phyloP scores from a whole-genome alignment of 2,113 vertebrate species.

The Diadophis punctatus region DNA sequence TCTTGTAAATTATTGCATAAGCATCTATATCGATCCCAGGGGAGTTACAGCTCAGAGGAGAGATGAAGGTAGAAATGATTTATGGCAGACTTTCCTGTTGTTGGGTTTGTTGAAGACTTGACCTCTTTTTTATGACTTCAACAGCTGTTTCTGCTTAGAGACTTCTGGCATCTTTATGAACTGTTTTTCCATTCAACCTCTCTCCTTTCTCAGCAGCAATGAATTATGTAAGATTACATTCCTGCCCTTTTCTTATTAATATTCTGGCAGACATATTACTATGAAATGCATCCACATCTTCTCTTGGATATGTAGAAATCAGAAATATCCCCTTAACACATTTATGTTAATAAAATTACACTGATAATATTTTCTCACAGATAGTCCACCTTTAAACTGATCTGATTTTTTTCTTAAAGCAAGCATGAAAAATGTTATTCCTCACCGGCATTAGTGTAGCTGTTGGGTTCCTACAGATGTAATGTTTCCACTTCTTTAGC shows the following conservation, averaged over 20 bases:
- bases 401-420: conserved; percentile 8
- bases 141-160: conserved; percentile 81
- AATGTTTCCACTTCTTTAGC: neutral
- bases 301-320: neutral
- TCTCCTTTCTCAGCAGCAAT: conserved; percentile 71
- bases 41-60: conserved; percentile 47
- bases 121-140: conserved; percentile 67
- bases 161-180: conserved; percentile 78
- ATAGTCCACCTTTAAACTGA: neutral
- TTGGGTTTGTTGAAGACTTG: conserved; percentile 72
- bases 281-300: conserved; percentile 34
- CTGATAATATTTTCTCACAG: neutral
- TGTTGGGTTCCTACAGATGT: neutral
- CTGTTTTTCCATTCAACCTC: conserved; percentile 79
- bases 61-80: conserved; percentile 64
- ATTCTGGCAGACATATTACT: conserved; percentile 34
- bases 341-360: neutral
- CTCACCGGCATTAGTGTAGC: neutral
- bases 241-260: conserved; percentile 59
- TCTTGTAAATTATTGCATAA: conserved; percentile 60
- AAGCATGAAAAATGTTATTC: neutral
- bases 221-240: conserved; percentile 67
- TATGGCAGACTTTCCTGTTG: conserved; percentile 71
- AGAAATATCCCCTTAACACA: conserved; percentile 10
- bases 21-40: conserved; percentile 52